These are phyloP conservation scores for Nasonia longicornis DNA, from an alignment of 1,140 invertebrate genomes.

Conservation along the genomic window DNA sequence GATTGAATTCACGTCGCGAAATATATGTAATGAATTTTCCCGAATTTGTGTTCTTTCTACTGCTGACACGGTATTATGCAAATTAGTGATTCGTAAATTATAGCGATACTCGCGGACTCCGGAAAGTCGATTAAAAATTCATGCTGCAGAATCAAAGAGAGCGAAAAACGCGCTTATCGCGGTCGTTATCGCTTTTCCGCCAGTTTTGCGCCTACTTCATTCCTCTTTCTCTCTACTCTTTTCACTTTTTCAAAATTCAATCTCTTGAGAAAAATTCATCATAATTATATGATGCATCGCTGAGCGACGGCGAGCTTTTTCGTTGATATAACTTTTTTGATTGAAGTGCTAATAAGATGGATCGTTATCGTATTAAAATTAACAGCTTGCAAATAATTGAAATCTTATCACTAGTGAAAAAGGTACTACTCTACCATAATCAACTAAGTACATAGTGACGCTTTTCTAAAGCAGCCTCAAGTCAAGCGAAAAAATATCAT, in stretches of 20 bases:
- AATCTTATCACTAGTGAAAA: no score
- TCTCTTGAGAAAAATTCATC: not conserved
- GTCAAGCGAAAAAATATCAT: not conserved
- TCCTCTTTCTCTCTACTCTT: not conserved
- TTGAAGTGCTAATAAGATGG: not conserved
- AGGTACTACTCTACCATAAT: no score
- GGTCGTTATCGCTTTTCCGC: not conserved
- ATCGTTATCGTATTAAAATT: no score
- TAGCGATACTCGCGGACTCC: not conserved
- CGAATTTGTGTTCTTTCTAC: not conserved
- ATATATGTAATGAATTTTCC: no score
- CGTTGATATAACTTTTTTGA: not conserved
- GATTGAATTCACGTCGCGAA: not conserved
- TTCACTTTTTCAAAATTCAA: no score
- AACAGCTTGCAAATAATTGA: no score
- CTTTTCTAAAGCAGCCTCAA: not conserved
- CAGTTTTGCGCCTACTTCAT: not conserved
- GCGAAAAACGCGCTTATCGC: not conserved
- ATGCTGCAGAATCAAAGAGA: not conserved
- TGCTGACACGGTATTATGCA: not conserved
- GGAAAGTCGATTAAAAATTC: conserved; percentile 2
- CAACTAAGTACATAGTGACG: no score
- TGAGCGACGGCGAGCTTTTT: not conserved
- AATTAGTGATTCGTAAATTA: conserved; percentile 4
- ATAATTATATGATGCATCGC: not conserved